Conservation (phyloP, 2,113 vertebrate species). For the Actinemys pallida region DNA sequence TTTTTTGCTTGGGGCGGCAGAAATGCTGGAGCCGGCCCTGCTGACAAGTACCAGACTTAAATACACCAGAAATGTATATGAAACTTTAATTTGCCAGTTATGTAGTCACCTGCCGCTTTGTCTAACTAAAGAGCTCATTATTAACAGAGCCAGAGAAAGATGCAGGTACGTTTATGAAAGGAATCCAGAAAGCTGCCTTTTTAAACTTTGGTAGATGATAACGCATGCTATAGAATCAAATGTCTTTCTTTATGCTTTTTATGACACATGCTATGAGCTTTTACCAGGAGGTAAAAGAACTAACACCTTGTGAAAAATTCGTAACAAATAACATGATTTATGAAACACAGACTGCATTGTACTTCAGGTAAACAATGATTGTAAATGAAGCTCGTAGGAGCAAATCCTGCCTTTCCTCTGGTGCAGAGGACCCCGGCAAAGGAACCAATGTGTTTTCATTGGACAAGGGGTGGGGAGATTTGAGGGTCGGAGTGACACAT, state of each 20-base stretch:
- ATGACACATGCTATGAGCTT: background rate
- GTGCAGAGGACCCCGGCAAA: background rate
- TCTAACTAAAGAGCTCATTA: background rate
- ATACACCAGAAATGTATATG: background rate
- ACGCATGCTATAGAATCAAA: background rate
- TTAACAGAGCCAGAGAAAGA: background rate
- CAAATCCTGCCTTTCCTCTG: background rate
- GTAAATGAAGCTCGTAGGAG: background rate
- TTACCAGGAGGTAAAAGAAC: no score
- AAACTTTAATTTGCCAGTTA: background rate
- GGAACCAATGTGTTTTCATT: background rate
- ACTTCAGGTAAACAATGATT: background rate
- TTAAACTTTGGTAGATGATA: background rate
- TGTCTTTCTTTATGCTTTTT: background rate
- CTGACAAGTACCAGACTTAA: slow-evolving; percentile 22
- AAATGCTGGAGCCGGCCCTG: background rate
- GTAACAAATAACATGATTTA: background rate
- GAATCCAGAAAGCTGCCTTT: background rate
- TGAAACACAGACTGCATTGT: background rate
- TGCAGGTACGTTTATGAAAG: background rate
- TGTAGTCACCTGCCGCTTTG: background rate
- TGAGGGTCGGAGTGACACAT: background rate
- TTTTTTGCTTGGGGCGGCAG: background rate
- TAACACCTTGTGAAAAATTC: background rate
- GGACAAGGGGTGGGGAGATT: fast-evolving